A percentile compares a stretch with the other conserved stretches of the same genome.
These are phyloP conservation scores for Tor tambroides DNA, from an alignment of 2,113 vertebrate genomes.

Conservation along the genomic window DNA sequence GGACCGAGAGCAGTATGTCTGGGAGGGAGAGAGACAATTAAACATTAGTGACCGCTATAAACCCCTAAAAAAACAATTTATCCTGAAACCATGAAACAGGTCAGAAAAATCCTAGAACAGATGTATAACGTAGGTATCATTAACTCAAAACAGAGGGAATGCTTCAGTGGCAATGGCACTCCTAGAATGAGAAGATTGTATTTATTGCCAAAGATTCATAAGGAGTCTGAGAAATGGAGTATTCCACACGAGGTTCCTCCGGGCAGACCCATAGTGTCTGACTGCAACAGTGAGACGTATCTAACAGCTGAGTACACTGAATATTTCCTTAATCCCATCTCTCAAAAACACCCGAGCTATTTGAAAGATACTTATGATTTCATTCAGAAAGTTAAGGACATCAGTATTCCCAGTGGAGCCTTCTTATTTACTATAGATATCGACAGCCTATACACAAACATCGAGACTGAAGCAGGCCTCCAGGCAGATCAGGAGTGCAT, in stretches of 20 bases:
- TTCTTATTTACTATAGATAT: neutral
- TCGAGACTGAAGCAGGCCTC: neutral
- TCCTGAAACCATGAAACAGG: no score
- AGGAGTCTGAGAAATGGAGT: neutral
- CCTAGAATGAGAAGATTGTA: neutral
- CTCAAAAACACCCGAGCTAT: slow-evolving; percentile 12
- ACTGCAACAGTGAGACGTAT: slow-evolving; percentile 25
- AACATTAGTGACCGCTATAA: no score
- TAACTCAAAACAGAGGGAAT: no score
- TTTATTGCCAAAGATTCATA: slow-evolving; percentile 29
- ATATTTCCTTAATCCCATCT: slow-evolving; percentile 21
- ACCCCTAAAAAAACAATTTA: no score
- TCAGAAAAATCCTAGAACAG: no score
- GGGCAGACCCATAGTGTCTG: neutral
- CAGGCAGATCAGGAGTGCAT: neutral
- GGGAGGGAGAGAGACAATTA: no score
- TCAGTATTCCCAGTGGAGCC: no score
- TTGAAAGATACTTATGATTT: slow-evolving; percentile 33
- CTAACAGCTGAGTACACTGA: slow-evolving; percentile 8
- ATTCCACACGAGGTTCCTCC: neutral
- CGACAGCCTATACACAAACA: neutral
- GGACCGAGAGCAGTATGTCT: no score
- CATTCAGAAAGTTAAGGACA: neutral
- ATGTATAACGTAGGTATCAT: no score
- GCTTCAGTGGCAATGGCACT: no score